Percentiles rank a stretch among this genome's conserved stretches.
phyloP scores from a whole-genome alignment of 2,113 vertebrate species.

The Morphnarchus princeps region DNA sequence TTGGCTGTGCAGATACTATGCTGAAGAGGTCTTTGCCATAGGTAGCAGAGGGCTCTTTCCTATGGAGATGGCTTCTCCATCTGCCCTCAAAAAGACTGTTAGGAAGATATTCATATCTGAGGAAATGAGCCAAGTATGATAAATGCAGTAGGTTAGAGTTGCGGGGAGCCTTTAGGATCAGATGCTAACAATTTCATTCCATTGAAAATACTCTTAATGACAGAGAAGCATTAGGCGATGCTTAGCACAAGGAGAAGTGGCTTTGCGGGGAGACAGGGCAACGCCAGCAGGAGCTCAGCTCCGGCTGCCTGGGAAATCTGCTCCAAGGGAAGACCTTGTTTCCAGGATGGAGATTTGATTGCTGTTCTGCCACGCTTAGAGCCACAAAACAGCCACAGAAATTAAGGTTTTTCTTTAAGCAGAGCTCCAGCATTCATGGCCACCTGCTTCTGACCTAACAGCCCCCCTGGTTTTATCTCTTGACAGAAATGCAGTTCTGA shows the following conservation, averaged over 20 bases:
- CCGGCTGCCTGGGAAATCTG: neutral
- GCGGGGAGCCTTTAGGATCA: neutral
- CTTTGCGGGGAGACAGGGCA: neutral
- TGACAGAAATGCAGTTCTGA: neutral
- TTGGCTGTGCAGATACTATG: neutral
- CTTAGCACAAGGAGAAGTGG: neutral
- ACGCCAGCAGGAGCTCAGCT: neutral
- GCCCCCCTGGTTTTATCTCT: neutral
- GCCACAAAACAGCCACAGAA: neutral
- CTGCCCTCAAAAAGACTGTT: neutral
- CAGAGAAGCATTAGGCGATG: neutral
- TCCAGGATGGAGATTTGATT: neutral
- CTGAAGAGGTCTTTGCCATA: neutral
- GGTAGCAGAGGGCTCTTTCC: neutral
- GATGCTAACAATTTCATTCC: neutral
- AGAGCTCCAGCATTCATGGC: neutral
- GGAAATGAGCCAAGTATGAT: neutral
- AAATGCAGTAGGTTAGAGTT: neutral
- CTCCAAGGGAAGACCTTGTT: neutral
- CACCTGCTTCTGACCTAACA: neutral
- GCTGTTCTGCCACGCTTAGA: neutral
- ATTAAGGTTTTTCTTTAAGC: neutral
- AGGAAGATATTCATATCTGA: neutral
- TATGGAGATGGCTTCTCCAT: neutral
- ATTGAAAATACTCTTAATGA: neutral